Conservation (phyloP, 2,888 invertebrate genomes). For the Smittia sp. region DNA sequence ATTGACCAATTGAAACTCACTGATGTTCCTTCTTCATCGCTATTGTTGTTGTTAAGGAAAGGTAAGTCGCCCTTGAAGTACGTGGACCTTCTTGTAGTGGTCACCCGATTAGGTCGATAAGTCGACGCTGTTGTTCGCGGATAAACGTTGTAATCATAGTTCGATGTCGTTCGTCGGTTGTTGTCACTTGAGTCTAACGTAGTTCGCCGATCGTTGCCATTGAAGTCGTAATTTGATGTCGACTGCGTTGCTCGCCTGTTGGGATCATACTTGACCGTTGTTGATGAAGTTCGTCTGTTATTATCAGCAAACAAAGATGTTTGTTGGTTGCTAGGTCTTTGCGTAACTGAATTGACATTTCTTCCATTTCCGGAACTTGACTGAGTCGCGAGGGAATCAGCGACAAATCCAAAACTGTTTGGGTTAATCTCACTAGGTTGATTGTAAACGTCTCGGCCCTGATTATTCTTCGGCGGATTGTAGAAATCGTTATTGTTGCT, state of each 20-base stretch:
- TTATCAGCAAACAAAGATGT: too few species aligned
- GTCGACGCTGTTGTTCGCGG: background rate
- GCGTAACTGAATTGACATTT: conserved; percentile 2
- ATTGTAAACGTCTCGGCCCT: background rate
- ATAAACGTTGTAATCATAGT: too few species aligned
- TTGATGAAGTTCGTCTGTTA: too few species aligned
- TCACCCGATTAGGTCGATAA: background rate
- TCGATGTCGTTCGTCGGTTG: too few species aligned
- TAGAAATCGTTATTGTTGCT: background rate
- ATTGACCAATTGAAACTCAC: conserved; percentile 1
- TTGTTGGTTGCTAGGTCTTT: background rate
- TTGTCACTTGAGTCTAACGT: too few species aligned
- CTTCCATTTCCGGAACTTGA: background rate
- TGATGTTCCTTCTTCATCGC: background rate
- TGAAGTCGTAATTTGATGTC: background rate
- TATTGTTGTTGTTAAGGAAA: background rate
- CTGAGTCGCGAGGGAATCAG: background rate
- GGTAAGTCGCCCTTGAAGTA: conserved; percentile 29
- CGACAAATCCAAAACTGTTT: background rate
- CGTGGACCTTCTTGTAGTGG: conserved; percentile 18
- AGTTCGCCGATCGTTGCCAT: too few species aligned
- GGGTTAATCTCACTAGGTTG: background rate
- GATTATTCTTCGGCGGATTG: background rate
- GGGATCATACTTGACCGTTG: background rate
- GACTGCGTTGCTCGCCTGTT: background rate